Percentiles rank a stretch among this genome's conserved stretches.
phyloP scores from a whole-genome alignment of 2,797 vertebrate genomes.

The Thamnophis elegans region DNA sequence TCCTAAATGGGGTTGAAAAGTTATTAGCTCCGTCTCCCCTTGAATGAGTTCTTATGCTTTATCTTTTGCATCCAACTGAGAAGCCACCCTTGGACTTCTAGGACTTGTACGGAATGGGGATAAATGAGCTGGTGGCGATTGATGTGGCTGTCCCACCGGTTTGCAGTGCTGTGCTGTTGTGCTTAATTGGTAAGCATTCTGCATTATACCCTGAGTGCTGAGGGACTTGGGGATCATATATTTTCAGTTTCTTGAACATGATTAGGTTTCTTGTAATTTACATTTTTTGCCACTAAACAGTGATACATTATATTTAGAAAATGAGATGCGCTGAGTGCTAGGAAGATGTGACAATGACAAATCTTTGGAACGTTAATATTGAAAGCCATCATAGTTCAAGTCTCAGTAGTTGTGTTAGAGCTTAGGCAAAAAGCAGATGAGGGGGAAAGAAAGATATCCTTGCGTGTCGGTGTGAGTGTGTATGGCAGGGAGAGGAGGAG shows the following conservation, averaged over 20 bases:
- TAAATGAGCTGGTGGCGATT: constrained; percentile 29
- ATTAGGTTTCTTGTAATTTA: constrained; percentile 63
- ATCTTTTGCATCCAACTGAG: constrained; percentile 49
- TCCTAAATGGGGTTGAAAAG: constrained; percentile 49
- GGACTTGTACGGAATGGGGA: constrained; percentile 38
- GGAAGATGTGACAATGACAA: constrained; percentile 62
- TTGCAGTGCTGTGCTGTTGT: constrained; percentile 26
- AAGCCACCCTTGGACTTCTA: constrained; percentile 46
- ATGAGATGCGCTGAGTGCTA: constrained; percentile 53
- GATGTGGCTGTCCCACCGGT: constrained; percentile 57
- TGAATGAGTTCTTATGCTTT: constrained; percentile 44
- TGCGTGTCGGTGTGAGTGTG: neutral
- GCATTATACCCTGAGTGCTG: constrained; percentile 44
- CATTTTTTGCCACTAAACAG: constrained; percentile 59
- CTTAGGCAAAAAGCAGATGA: constrained; percentile 39
- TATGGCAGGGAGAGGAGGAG: constrained; percentile 9
- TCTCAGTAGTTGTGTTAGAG: constrained; percentile 49
- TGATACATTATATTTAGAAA: constrained; percentile 64
- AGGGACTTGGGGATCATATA: constrained; percentile 31
- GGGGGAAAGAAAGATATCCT: neutral
- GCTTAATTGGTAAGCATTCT: constrained; percentile 42
- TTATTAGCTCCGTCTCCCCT: constrained; percentile 48
- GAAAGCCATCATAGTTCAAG: constrained; percentile 58
- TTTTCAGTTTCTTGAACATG: constrained; percentile 56
- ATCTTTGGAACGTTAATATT: constrained; percentile 59